phyloP scores from a whole-genome alignment of 2,797 vertebrate genomes.

The Meda fulgida region DNA sequence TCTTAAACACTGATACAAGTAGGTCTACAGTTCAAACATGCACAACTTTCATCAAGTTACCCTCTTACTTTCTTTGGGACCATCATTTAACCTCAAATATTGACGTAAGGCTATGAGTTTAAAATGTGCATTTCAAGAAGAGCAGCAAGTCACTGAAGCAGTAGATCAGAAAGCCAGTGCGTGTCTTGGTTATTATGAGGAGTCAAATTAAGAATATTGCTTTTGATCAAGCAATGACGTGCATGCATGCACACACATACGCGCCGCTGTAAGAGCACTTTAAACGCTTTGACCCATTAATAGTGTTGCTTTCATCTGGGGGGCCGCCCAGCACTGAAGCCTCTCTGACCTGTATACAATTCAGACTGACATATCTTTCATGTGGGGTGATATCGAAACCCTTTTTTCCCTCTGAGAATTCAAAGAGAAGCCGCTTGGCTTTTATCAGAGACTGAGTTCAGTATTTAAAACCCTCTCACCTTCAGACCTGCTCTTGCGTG shows the following conservation, averaged over 20 bases:
- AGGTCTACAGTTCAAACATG: not conserved
- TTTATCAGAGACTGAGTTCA: slow-evolving; percentile 47
- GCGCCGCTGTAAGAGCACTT: slow-evolving; percentile 13
- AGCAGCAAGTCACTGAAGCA: not conserved
- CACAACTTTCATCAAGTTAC: not conserved
- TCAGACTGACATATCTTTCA: slow-evolving; percentile 49
- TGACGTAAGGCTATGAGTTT: not conserved
- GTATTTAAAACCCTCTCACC: slow-evolving; percentile 50
- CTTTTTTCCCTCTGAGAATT: slow-evolving; percentile 37
- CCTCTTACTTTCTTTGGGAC: not conserved
- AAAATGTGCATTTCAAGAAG: not conserved
- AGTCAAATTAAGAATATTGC: slow-evolving; percentile 33
- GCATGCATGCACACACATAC: slow-evolving; percentile 9
- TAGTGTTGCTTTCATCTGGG: slow-evolving; percentile 48
- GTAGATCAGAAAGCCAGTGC: slow-evolving; percentile 34
- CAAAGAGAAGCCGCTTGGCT: slow-evolving; percentile 39
- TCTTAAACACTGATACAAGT: not conserved
- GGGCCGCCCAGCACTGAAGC: slow-evolving; percentile 33
- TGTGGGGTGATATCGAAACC: slow-evolving; percentile 44
- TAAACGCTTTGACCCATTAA: slow-evolving; percentile 55
- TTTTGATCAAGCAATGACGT: slow-evolving; percentile 34
- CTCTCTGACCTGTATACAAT: slow-evolving; percentile 41
- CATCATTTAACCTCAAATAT: slow-evolving; percentile 21
- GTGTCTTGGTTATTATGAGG: slow-evolving; percentile 17
- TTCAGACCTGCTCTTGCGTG: slow-evolving; percentile 41